Conservation (phyloP, 2,797 vertebrate species). For the Anguilla pacifica region DNA sequence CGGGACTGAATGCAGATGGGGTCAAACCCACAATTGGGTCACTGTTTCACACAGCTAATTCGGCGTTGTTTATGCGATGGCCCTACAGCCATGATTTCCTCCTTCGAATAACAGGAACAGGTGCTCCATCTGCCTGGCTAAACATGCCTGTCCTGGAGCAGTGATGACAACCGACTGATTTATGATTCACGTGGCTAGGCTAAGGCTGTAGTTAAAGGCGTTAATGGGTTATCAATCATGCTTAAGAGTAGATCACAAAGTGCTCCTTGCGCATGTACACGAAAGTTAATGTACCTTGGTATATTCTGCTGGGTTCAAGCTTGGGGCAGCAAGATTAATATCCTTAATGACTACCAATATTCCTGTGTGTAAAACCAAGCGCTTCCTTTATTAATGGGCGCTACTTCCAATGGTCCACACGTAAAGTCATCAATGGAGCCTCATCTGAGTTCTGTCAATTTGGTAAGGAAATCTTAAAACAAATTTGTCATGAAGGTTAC, state of each 20-base stretch:
- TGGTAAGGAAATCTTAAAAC: neutral
- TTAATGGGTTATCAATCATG: neutral
- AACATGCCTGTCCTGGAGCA: neutral
- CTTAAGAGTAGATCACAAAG: neutral
- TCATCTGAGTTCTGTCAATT: neutral
- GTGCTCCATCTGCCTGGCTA: neutral
- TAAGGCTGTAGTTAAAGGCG: neutral
- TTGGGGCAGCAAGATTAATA: slow-evolving; percentile 44
- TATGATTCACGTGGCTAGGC: neutral
- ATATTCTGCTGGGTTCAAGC: slow-evolving; percentile 49
- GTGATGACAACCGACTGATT: neutral
- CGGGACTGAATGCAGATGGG: neutral
- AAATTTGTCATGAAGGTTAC: neutral
- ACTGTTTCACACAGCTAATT: neutral
- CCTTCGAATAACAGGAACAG: neutral
- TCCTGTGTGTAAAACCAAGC: slow-evolving; percentile 14
- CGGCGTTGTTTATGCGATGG: neutral
- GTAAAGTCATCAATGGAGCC: neutral
- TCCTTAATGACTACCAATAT: slow-evolving; percentile 36
- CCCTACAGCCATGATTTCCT: neutral
- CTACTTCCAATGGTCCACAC: too few species aligned
- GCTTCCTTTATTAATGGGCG: slow-evolving; percentile 32
- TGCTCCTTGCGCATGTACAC: neutral
- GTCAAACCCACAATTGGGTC: neutral
- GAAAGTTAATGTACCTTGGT: slow-evolving; percentile 43